Percentiles rank a stretch among this genome's conserved stretches.
Conservation (phyloP, 2,888 invertebrate species). For the Nomada ruficornis region DNA sequence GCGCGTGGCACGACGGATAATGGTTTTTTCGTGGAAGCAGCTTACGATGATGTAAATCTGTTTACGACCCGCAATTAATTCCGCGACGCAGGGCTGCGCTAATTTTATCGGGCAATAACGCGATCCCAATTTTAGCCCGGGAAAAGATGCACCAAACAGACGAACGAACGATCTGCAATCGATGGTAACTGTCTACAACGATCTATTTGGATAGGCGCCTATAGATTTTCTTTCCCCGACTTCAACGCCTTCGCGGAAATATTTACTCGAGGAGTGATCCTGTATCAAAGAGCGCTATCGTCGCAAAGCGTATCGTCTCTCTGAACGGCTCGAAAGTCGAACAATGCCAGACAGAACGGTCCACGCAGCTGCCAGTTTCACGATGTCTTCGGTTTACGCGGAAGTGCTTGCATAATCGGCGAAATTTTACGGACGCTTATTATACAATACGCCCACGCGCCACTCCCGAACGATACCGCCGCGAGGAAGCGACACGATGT, state of each 20-base stretch:
- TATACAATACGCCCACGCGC: constrained; percentile 43
- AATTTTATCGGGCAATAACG: neutral
- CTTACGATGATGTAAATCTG: constrained; percentile 45
- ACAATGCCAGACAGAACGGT: constrained; percentile 28
- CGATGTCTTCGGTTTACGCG: neutral
- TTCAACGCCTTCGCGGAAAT: constrained; percentile 3
- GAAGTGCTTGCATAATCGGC: constrained; percentile 35
- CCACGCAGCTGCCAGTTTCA: constrained; percentile 9
- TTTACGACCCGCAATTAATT: constrained; percentile 46
- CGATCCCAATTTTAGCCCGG: neutral
- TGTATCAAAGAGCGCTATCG: constrained; percentile 4
- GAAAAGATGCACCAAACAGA: neutral
- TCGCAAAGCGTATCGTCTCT: constrained; percentile 3
- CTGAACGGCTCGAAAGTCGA: neutral
- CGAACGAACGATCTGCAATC: neutral
- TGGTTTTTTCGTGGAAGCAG: constrained; percentile 55
- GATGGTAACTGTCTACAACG: neutral
- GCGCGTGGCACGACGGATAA: constrained; percentile 24
- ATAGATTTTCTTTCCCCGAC: neutral
- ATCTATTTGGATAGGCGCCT: neutral
- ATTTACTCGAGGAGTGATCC: constrained; percentile 4
- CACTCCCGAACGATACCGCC: neutral
- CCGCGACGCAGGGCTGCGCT: neutral
- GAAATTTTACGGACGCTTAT: constrained; percentile 49
- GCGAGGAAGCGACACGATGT: neutral